Evolutionary conservation across 2,797 vertebrate genomes (phyloP).

Genomic region (Austrolebias charrua): DNA sequence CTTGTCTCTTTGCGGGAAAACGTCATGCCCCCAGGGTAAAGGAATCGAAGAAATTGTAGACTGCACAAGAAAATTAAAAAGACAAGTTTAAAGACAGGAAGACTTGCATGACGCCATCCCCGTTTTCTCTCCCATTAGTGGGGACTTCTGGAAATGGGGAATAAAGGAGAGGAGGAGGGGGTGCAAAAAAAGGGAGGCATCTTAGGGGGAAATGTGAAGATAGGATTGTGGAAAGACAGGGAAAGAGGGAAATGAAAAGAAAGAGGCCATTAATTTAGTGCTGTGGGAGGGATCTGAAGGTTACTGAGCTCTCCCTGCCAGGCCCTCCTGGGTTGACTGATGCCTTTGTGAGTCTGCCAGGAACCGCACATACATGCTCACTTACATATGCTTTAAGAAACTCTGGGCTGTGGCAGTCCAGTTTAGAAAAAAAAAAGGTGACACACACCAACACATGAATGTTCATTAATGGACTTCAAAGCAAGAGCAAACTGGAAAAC

Average conservation of each 20-base stretch:
- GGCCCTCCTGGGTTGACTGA: constrained; percentile 80
- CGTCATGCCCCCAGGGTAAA: not conserved
- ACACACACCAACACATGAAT: constrained; percentile 45
- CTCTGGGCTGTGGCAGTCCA: constrained; percentile 55
- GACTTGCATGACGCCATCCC: constrained; percentile 32
- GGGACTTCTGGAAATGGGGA: constrained; percentile 27
- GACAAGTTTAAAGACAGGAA: constrained; percentile 36
- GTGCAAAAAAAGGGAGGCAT: constrained; percentile 32
- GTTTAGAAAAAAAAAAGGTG: constrained; percentile 49
- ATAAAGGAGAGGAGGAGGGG: not conserved
- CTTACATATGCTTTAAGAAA: constrained; percentile 52
- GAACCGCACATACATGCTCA: constrained; percentile 61
- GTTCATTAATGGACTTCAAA: constrained; percentile 69
- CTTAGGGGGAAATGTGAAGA: constrained; percentile 68
- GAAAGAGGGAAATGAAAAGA: constrained; percentile 72
- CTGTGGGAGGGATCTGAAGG: constrained; percentile 79
- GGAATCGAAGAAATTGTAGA: constrained; percentile 28
- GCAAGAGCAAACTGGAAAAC: constrained; percentile 45
- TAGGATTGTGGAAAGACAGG: constrained; percentile 51
- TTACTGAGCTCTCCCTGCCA: constrained; percentile 75
- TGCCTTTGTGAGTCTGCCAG: constrained; percentile 79
- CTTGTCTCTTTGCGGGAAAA: constrained; percentile 4
- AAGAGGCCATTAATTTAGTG: constrained; percentile 81
- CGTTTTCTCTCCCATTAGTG: constrained; percentile 10
- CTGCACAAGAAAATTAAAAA: constrained; percentile 29